Evolutionary conservation across 2,113 vertebrate genomes (phyloP), one percentile per base, ranked within the genome.

Genomic region (Tor tambroides): DNA sequence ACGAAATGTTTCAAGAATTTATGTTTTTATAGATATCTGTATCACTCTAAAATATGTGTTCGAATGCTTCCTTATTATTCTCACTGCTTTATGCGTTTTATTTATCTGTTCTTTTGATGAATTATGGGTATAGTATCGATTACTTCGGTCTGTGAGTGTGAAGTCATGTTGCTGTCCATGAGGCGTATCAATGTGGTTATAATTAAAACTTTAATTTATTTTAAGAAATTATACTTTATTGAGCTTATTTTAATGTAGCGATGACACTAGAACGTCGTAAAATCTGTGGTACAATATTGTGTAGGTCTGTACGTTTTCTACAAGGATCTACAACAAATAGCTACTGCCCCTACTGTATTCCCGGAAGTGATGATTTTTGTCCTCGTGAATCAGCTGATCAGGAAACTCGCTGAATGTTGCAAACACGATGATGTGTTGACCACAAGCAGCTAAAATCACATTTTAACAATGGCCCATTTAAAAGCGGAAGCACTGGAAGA

Each of bases 331-430:
- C 15, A 69, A 67, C 54, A 71, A n/a, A n/a, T 67, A 12, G 6
- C 14, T 1, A 76, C 19, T 2, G 17, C 74, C 8, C 75, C 86
- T 23, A 46, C 0, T 49, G 6, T 6, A 14, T 75, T 17, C 75
- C 87, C 91, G 92, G 94, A 94, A 94, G 91, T 91, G 80, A 81
- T 85, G 72, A 54, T 65, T 6, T 0, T 67, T 5, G 15, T 61
- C 67, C 67, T 49, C 69, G 92, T 80, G 76, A 90, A 85, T 95
- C 94, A 95, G 93, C 92, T 95, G 94, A 95, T 91, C 46, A 65
- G 61, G 75, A 71, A 80, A 69, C 32, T 81, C n/a, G 63, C 63
- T 83, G 83, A 41, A n/a, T 77, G 77, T 81, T 84, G 74, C 56
- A 76, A 82, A 71, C 71, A 74, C 49, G 51, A 81, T n/a, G n/a